Evolutionary conservation across 2,797 vertebrate genomes (phyloP), one percentile per base, ranked within the genome.

Genomic region (Bovichtus diacanthus): DNA sequence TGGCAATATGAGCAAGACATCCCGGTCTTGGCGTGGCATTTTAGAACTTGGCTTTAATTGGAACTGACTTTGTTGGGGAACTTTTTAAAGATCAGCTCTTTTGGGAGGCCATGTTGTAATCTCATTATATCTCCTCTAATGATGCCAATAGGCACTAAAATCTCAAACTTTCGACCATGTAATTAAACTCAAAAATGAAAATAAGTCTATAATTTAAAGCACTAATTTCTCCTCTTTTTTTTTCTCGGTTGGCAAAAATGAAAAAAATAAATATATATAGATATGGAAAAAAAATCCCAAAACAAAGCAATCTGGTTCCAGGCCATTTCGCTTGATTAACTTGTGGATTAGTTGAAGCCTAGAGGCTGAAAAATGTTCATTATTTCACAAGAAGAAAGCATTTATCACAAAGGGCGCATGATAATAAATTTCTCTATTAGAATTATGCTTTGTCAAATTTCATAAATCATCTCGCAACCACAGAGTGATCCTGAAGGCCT

Each of bases 71-170:
- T 78, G 58, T 79, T 58, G 6, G 23, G 49, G 50, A 74, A 79
- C 58, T 84, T 87, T 76, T 72, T 65, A 83, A 87, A 86, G 83
- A 89, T 86, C 87, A 87, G 82, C 75, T 58, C 68, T 78, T 75
- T 36, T 13, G 25, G 74, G 50, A 54, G 46, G 46, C 65, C 50
- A 29, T 10, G 7, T 38, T 68, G 25, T 78, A 61, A 78, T 76
- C 81, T 87, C 53, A 74, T 78, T 83, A 72, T 36, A n/a, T 69
- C 67, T 77, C 68, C 55, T 50, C 51, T 83, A 78, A 86, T 77
- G 74, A 86, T 27, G 78, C 74, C 82, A 76, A 60, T 1, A 65
- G 74, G 31, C 66, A 41, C 47, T 13, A 3, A 73, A 70, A 74
- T 36, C 55, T 60, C 34, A 59, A 29, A 83, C 61, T 63, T 75